Base-by-base conservation (phyloP, 2,797 vertebrate genomes). In the Sebastes ruberrimus region DNA sequence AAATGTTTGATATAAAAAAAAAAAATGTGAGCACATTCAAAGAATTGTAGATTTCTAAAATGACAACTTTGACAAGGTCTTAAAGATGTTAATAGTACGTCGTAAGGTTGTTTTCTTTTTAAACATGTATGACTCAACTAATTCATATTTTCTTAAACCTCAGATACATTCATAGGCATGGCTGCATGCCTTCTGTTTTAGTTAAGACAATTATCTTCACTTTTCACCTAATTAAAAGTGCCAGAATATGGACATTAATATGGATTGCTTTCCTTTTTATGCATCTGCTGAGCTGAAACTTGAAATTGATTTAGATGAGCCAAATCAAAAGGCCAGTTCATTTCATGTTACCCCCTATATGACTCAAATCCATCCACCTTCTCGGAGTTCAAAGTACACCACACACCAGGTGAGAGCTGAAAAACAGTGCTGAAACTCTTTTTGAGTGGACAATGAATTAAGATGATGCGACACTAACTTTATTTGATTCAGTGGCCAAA, bases 361-460 rank as follows among this genome's bases (percentile, higher is more conserved):
- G 91, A 93, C 82, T 93, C 92, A 90, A 78, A 88, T 72, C 81
- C 42, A 30, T 71, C 78, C 71, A 81, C 77, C 64, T 71, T 79
- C 46, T 55, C 10, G 4, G 49, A 90, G 85, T 80, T 93, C 82
- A 92, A 86, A 87, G 85, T 11, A 35, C 55, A 57, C 25, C 49
- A 55, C 65, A 59, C 38, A 14, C 5, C 85, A 91, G 86, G 78
- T 85, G 86, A 83, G 72, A 84, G 69, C 25, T 42, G 59, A 83
- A 67, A 70, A 20, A 38, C 56, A 27, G 10, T 4, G 32, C 5
- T 20, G 71, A 78, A 74, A 63, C 32, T 76, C 7, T 2, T 25
- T 86, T 33, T 70, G 70, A 80, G 60, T 57, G 65, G 74, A 82
- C 67, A 10, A 32, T 10, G 10, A 32, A 60, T 60, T 10, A 55